Base-by-base conservation (phyloP, 2,113 vertebrate species). In the Eulemur macaco region DNA sequence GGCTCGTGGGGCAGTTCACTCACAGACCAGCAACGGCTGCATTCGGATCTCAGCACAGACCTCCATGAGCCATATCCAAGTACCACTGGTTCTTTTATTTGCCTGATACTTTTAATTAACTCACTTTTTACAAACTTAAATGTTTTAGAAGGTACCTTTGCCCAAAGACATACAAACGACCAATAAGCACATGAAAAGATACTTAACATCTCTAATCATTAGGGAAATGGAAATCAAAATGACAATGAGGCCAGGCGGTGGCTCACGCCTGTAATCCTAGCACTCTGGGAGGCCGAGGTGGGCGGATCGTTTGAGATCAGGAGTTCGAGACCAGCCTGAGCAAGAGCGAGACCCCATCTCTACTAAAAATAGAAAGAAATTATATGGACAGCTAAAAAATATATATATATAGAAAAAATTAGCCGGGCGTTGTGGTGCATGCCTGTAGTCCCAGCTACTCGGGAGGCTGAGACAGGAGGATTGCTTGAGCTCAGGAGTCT, bases 61-160 rank as follows among this genome's bases (percentile, higher is more conserved):
- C 45, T 77, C 45, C 74, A 29, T 25, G 25, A 91, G 42, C 47
- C 31, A 77, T 3, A 74, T 42, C 27, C 47, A 89, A 85, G 34
- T 31, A 52, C 37, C 27, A 60, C 18, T 12, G 3, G 14, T 29
- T 8, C 34, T 94, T 80, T 58, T 81, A 76, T 76, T 78, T 83
- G 52, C 47, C 12, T 37, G 37, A 64, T 29, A 80, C n/a, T 92
- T 89, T 86, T 37, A 89, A 92, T 71, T 20, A 47, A 81, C 11
- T 66, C 8, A 63, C 4, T n/a, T 31, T 92, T 88, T n/a, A 69
- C 34, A 56, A 21, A 56, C 31, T 56, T 60, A 58, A 71, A 25
- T 71, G 14, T 91, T 91, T 85, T 85, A 91, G 74, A 73, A 37
- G 63, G 10, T 90, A 68, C 27, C 94, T 66, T 92, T n/a, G 39